These are phyloP conservation scores for Drosophila prosaltans DNA, from an alignment of 1,140 invertebrate genomes.

Conservation along the genomic window DNA sequence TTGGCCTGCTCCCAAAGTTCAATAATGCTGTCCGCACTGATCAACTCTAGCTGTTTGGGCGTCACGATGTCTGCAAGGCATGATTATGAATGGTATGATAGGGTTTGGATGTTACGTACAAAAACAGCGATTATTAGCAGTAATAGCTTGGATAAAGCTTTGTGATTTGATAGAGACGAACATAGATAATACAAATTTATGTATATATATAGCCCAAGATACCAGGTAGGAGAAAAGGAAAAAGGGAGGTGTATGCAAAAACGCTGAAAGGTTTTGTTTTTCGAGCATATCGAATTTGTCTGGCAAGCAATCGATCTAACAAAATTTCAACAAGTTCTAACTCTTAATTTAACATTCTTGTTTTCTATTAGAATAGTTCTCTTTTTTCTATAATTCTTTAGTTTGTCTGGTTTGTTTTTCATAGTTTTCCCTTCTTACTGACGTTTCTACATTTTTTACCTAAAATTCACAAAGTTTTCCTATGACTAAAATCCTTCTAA, in stretches of 20 bases:
- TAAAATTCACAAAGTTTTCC: too few relatives aligned
- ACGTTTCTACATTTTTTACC: too few relatives aligned
- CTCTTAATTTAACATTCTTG: too few relatives aligned
- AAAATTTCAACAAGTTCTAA: background rate
- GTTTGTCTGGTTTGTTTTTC: too few relatives aligned
- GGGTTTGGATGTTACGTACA: constrained; percentile 2
- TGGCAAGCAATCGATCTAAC: background rate
- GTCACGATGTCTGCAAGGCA: constrained; percentile 66
- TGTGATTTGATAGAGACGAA: constrained; percentile 5
- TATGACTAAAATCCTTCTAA: too few relatives aligned
- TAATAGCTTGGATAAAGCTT: background rate
- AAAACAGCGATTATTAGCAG: background rate
- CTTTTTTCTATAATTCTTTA: too few relatives aligned
- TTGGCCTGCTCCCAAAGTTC: constrained; percentile 90
- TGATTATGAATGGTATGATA: constrained; percentile 16
- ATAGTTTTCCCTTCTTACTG: too few relatives aligned
- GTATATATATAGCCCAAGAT: constrained; percentile 59
- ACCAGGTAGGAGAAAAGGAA: constrained; percentile 40
- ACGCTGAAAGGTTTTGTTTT: constrained; percentile 18
- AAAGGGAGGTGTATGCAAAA: constrained; percentile 35
- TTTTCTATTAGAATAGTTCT: too few relatives aligned
- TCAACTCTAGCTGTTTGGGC: constrained; percentile 71
- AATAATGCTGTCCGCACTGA: constrained; percentile 85
- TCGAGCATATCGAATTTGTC: background rate
- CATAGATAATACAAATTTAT: background rate